Conservation (phyloP, 2,113 vertebrate species). For the Cyprinodon brontotheroides region DNA sequence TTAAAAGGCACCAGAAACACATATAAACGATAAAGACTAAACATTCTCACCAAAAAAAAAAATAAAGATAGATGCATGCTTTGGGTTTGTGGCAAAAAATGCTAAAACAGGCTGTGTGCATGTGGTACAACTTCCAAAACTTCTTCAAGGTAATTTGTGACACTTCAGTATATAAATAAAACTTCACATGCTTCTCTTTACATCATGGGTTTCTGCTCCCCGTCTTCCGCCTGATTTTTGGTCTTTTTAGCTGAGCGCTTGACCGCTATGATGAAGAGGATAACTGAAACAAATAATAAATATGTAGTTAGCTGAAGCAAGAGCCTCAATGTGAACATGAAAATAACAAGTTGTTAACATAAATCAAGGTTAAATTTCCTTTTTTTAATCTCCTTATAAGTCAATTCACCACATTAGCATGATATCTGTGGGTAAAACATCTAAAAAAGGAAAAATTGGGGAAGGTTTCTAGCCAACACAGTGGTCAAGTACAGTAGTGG, state of each 20-base stretch:
- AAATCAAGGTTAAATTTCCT: too few relatives aligned
- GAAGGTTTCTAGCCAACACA: too few relatives aligned
- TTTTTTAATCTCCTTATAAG: too few relatives aligned
- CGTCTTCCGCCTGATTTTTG: slow-evolving; percentile 16
- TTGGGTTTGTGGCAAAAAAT: not conserved
- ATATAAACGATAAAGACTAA: not conserved
- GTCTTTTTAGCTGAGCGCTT: slow-evolving; percentile 55
- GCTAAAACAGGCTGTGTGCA: not conserved
- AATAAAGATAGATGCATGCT: not conserved
- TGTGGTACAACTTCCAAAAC: slow-evolving; percentile 12
- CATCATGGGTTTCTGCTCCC: slow-evolving; percentile 64
- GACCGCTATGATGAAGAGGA: slow-evolving; percentile 62
- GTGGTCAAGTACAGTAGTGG: too few relatives aligned
- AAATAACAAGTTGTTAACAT: too few relatives aligned
- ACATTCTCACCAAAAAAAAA: not conserved
- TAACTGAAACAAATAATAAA: slow-evolving; percentile 50
- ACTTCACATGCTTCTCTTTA: slow-evolving; percentile 33
- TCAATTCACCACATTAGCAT: too few relatives aligned
- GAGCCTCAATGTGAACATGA: not conserved
- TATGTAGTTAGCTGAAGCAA: slow-evolving; percentile 2
- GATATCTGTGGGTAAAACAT: too few relatives aligned
- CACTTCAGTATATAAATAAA: slow-evolving; percentile 37
- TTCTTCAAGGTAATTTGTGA: not conserved
- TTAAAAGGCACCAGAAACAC: not conserved
- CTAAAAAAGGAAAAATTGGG: too few relatives aligned